These are phyloP conservation scores for Eurosta solidaginis DNA, from an alignment of 1,140 invertebrate species.

Conservation along the genomic window DNA sequence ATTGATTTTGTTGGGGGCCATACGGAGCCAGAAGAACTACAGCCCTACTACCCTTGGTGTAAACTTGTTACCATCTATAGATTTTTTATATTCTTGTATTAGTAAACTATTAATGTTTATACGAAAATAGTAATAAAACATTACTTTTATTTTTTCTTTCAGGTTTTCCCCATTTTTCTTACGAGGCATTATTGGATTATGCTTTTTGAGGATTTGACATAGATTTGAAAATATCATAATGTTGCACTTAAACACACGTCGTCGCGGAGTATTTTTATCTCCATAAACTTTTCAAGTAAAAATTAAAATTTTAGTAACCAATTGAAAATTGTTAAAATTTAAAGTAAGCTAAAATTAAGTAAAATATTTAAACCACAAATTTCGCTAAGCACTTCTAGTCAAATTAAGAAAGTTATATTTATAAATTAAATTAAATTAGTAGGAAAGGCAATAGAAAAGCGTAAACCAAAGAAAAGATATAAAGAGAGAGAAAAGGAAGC, in stretches of 20 bases:
- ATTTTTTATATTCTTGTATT: too few species aligned
- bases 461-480: neutral
- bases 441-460: neutral
- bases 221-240: conserved; percentile 40
- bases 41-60: too few species aligned
- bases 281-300: conserved; percentile 46
- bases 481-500: neutral
- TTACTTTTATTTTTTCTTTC: neutral
- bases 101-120: too few species aligned
- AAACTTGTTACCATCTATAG: too few species aligned
- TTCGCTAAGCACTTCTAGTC: neutral
- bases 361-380: neutral
- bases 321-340: neutral
- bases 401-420: neutral
- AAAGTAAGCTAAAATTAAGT: neutral
- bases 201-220: conserved; percentile 37
- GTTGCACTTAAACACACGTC: conserved; percentile 56
- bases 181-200: conserved; percentile 25
- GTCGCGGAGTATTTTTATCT: conserved; percentile 60
- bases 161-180: neutral
- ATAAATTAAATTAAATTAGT: neutral
- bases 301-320: conserved; percentile 5
- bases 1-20: too few species aligned
- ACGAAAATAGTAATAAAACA: too few species aligned
- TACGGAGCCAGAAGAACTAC: too few species aligned